Evolutionary conservation across 2,888 invertebrate species (phyloP).

Genomic region (Anodontia alba): DNA sequence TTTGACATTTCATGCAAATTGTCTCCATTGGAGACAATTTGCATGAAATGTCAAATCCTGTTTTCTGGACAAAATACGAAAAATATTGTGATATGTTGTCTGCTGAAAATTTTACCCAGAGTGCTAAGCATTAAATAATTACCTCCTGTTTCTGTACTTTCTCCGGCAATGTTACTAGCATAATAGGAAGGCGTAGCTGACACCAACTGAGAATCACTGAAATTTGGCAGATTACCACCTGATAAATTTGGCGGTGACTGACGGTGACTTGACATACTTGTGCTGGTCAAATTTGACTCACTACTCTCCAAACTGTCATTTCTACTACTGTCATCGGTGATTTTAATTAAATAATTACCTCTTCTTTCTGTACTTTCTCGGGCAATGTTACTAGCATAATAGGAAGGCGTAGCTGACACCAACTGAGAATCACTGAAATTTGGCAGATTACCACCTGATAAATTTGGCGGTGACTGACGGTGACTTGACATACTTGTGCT

Average conservation of each 20-base stretch:
- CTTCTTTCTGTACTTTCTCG: not conserved
- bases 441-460: not conserved
- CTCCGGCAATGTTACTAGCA: not conserved
- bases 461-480: not conserved
- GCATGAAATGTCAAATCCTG: too few species aligned
- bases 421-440: not conserved
- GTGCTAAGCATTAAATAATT: too few species aligned
- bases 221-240: not conserved
- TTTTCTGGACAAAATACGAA: too few species aligned
- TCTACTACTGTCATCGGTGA: not conserved
- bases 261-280: not conserved
- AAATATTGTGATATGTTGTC: too few species aligned
- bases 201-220: not conserved
- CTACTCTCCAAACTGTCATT: not conserved
- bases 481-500: not conserved
- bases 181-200: not conserved
- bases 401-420: not conserved
- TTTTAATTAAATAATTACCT: too few species aligned
- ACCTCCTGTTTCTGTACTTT: not conserved
- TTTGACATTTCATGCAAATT: too few species aligned
- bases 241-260: not conserved
- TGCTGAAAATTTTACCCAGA: too few species aligned
- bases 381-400: not conserved
- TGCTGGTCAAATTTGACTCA: too few species aligned
- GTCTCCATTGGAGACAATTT: too few species aligned